Conservation (phyloP, 30 jellyfish, hydroid and myxozoan species). For the Pelagia noctiluca region DNA sequence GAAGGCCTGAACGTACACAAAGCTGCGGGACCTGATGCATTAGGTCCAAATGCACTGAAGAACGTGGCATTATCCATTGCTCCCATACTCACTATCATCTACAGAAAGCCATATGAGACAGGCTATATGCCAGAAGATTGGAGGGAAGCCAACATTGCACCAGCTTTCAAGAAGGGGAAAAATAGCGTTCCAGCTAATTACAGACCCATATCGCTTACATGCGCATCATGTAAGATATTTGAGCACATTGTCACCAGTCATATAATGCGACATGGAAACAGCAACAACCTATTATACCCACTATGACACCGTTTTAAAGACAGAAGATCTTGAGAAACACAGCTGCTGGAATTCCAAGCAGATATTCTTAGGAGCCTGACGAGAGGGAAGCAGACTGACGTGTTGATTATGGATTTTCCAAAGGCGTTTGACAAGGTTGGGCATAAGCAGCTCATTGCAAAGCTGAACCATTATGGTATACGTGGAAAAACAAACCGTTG, state of each 20-base stretch:
- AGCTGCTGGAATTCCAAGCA: conserved; percentile 21
- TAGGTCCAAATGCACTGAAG: background rate
- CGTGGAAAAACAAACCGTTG: conserved; percentile 30
- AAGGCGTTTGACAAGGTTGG: conserved; percentile 48
- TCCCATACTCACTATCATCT: conserved; percentile 43
- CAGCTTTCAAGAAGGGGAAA: conserved; percentile 44
- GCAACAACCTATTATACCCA: conserved; percentile 21
- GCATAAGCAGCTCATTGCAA: conserved; percentile 28
- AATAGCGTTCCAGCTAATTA: conserved; percentile 31
- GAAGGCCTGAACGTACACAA: background rate
- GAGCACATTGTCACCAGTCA: conserved; percentile 34
- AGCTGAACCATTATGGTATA: conserved; percentile 29
- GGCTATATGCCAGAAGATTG: conserved; percentile 47
- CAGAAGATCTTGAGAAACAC: conserved; percentile 40
- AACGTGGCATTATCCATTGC: background rate
- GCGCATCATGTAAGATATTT: conserved; percentile 38
- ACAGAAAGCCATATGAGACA: conserved; percentile 26
- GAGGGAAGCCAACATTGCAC: conserved; percentile 39
- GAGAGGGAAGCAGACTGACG: conserved; percentile 23
- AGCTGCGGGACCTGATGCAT: background rate
- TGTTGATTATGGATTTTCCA: conserved; percentile 40
- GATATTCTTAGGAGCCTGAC: conserved; percentile 23
- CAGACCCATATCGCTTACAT: conserved; percentile 42
- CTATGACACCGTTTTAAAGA: conserved; percentile 24
- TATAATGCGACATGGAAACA: conserved; percentile 17